Evolutionary conservation across 2,888 invertebrate genomes (phyloP).

Genomic region (Chrysopilus asiliformis): DNA sequence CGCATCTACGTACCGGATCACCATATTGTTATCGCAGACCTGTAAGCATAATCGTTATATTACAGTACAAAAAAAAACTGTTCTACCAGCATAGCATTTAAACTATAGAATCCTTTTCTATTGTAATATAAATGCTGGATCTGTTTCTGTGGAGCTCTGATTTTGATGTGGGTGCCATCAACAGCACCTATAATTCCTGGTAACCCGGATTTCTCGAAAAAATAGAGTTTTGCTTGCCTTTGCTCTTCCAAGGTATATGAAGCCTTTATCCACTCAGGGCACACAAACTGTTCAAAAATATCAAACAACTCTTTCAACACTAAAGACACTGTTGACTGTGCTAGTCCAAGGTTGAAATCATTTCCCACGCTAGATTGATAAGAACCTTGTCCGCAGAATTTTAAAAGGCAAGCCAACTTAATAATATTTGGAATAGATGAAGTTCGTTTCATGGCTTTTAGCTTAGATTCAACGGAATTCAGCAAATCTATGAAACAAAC

Average conservation of each 20-base stretch:
- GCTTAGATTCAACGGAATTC: neutral
- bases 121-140: constrained; percentile 3
- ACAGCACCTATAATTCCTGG: constrained; percentile 1
- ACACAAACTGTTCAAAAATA: neutral
- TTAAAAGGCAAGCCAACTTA: neutral
- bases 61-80: neutral
- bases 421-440: neutral
- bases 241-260: neutral
- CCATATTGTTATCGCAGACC: neutral
- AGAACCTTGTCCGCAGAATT: neutral
- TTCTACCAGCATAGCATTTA: constrained; percentile 1
- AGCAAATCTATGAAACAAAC: neutral
- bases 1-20: constrained; percentile 1
- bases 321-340: too few species aligned
- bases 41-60: neutral
- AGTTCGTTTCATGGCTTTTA: neutral
- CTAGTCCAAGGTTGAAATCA: neutral
- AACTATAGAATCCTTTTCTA: constrained; percentile 2
- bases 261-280: neutral
- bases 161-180: constrained; percentile 4
- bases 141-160: neutral
- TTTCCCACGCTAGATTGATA: neutral
- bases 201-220: neutral
- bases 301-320: constrained; percentile 1
- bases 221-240: neutral